A percentile compares a stretch with the other conserved stretches of the same genome.
phyloP scores from a whole-genome alignment of 2,797 vertebrate species.

The Poecilia wingei region DNA sequence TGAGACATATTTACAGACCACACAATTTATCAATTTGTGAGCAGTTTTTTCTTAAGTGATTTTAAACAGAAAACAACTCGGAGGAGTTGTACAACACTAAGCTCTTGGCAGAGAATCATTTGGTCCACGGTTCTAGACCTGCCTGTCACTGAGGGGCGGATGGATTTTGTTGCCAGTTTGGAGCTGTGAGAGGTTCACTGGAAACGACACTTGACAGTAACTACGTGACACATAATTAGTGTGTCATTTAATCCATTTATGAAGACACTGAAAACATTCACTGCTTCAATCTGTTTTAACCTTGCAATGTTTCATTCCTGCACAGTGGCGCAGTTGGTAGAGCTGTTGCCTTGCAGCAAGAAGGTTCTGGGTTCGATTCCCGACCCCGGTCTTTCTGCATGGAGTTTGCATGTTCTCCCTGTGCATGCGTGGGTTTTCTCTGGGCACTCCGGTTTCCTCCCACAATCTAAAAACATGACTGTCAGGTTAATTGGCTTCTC shows the following conservation, averaged over 20 bases:
- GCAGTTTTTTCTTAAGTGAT: not conserved
- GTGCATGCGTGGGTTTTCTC: too few species aligned
- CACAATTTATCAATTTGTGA: not conserved
- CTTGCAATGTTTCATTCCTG: not conserved
- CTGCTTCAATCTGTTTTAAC: not conserved
- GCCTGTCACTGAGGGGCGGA: not conserved
- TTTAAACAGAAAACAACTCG: not conserved
- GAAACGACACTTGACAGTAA: not conserved
- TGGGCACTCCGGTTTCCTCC: too few species aligned
- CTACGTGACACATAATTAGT: not conserved
- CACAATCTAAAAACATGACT: too few species aligned
- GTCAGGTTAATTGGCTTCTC: too few species aligned
- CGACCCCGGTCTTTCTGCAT: too few species aligned
- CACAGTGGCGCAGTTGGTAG: too few species aligned
- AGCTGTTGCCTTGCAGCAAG: too few species aligned
- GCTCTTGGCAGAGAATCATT: not conserved
- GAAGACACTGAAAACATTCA: not conserved
- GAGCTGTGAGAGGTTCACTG: not conserved
- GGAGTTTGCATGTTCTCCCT: too few species aligned
- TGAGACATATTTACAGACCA: not conserved
- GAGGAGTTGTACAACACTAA: not conserved
- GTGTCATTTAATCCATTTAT: slow-evolving; percentile 1
- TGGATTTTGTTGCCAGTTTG: not conserved
- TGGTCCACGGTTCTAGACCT: not conserved
- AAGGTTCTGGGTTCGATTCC: too few species aligned